phyloP scores from a whole-genome alignment of 2,888 invertebrate genomes.

The Harpalus rufipes region DNA sequence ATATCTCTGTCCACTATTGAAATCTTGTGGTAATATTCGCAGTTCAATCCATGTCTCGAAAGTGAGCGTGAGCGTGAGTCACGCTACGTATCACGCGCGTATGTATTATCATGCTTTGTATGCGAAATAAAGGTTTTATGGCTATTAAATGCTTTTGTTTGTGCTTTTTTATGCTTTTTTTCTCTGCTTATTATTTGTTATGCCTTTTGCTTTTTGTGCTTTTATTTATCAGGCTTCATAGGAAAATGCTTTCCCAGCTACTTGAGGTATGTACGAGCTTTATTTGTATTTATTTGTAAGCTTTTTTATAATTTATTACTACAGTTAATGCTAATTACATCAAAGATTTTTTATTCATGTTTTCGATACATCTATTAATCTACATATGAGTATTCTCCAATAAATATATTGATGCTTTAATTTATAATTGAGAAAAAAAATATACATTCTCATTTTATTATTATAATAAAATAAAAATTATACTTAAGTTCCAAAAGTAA shows the following conservation, averaged over 20 bases:
- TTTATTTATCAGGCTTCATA: constrained; percentile 65
- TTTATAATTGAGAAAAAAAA: too few relatives aligned
- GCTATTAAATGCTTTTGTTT: constrained; percentile 67
- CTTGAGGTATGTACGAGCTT: constrained; percentile 63
- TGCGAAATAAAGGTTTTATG: constrained; percentile 67
- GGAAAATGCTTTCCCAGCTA: constrained; percentile 62
- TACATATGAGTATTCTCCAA: not conserved
- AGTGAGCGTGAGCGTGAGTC: constrained; percentile 26
- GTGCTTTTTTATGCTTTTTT: constrained; percentile 67
- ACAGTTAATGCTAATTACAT: not conserved
- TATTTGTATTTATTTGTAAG: constrained; percentile 49
- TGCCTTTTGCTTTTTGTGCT: constrained; percentile 66
- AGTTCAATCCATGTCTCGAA: constrained; percentile 25
- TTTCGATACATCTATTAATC: not conserved
- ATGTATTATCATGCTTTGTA: constrained; percentile 66
- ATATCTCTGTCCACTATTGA: not conserved
- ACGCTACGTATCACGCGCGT: constrained; percentile 44
- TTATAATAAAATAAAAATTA: too few relatives aligned
- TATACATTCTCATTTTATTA: too few relatives aligned
- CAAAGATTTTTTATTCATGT: not conserved
- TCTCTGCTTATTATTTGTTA: constrained; percentile 67
- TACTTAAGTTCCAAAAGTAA: too few relatives aligned
- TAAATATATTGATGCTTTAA: not conserved
- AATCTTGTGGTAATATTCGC: constrained; percentile 26
- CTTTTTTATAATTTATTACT: constrained; percentile 28